phyloP scores from a whole-genome alignment of 2,888 invertebrate genomes.

The Leptinotarsa tumamoca region DNA sequence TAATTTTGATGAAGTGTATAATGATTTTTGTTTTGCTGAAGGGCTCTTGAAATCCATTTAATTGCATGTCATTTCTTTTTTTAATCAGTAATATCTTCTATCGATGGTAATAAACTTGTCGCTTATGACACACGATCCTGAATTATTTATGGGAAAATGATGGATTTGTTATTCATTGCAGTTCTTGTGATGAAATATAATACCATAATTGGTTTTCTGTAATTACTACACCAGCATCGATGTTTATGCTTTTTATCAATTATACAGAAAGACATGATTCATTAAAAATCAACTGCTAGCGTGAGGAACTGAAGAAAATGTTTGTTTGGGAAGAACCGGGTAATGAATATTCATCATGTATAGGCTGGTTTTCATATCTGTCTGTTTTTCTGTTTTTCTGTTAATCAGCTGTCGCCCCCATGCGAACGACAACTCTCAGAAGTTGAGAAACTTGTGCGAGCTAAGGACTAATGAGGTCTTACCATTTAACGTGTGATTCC shows the following conservation, averaged over 20 bases:
- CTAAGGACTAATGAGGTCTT: no score
- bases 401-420: no score
- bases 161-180: slow-evolving; percentile 18
- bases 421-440: no score
- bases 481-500: no score
- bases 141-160: slow-evolving; percentile 26
- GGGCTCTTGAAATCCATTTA: slow-evolving; percentile 1
- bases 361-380: not conserved
- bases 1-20: slow-evolving; percentile 1
- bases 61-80: slow-evolving; percentile 10
- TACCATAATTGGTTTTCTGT: slow-evolving; percentile 27
- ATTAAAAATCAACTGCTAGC: not conserved
- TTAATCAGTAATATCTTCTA: slow-evolving; percentile 13
- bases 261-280: slow-evolving; percentile 14
- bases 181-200: slow-evolving; percentile 27
- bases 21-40: not conserved
- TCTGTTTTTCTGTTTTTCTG: no score
- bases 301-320: no score
- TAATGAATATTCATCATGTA: not conserved
- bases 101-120: slow-evolving; percentile 29
- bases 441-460: no score
- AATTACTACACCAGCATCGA: slow-evolving; percentile 27
- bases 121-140: slow-evolving; percentile 20
- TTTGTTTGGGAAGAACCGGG: not conserved
- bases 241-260: slow-evolving; percentile 19